phyloP scores from a whole-genome alignment of 1,140 invertebrate species.

The Temnothorax nylanderi region DNA sequence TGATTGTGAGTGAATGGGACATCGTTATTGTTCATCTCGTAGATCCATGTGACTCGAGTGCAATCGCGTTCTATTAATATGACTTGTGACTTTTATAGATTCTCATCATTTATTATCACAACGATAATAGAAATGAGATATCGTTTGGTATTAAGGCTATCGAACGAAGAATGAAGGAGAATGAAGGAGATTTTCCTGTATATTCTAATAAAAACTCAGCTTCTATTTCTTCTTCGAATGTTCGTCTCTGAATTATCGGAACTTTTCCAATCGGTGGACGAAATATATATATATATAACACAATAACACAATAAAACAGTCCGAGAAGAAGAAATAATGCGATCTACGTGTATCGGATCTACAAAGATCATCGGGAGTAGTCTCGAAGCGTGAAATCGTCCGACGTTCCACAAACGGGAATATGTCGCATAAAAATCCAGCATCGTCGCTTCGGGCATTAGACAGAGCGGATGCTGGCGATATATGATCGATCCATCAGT shows the following conservation, averaged over 20 bases:
- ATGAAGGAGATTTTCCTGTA: not conserved
- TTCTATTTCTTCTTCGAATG: not conserved
- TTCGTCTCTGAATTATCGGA: not conserved
- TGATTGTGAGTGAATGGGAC: conserved; percentile 14
- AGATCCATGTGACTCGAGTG: conserved; percentile 9
- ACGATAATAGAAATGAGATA: not conserved
- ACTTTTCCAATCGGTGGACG: not conserved
- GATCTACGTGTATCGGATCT: not conserved
- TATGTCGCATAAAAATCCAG: conserved; percentile 72
- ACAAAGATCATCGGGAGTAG: conserved; percentile 21
- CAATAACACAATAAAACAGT: not conserved
- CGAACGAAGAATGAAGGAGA: not conserved
- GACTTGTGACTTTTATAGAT: not conserved
- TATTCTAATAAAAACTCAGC: not conserved
- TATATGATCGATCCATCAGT: conserved; percentile 60
- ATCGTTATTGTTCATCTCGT: not conserved
- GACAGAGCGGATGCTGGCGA: conserved; percentile 42
- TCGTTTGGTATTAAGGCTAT: not conserved
- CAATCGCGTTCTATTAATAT: not conserved
- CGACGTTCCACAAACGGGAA: conserved; percentile 37
- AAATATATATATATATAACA: not conserved
- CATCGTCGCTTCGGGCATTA: conserved; percentile 62
- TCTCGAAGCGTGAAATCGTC: conserved; percentile 61
- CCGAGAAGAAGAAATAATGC: not conserved
- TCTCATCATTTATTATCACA: conserved; percentile 13